Conservation (phyloP, 2,113 vertebrate genomes). For the Echinops telfairi region DNA sequence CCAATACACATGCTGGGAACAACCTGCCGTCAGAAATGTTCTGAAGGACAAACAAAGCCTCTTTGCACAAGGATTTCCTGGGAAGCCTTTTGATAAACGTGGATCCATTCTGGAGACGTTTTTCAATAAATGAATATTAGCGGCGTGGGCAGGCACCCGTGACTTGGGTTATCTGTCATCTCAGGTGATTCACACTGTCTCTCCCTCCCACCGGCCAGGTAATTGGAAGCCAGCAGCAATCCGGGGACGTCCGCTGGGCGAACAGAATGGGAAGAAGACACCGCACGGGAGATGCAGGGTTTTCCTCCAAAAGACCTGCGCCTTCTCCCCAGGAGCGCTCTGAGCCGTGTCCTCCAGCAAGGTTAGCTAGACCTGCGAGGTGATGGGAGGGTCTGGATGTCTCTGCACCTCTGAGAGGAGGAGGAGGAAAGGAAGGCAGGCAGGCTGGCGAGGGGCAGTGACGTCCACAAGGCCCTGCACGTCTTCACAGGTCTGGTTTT, state of each 20-base stretch:
- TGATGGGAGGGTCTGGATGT: too few species aligned
- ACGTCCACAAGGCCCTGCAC: too few species aligned
- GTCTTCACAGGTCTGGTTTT: too few species aligned
- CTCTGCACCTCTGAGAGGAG: too few species aligned
- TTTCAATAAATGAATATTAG: constrained; percentile 66
- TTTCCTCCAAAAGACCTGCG: constrained; percentile 2
- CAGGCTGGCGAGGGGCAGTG: too few species aligned
- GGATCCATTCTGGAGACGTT: constrained; percentile 25
- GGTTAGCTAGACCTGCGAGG: too few species aligned
- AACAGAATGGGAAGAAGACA: constrained; percentile 1
- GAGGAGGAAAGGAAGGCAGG: too few species aligned
- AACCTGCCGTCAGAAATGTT: constrained; percentile 37
- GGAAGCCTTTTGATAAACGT: constrained; percentile 52
- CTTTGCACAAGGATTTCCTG: background rate
- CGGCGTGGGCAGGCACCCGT: background rate
- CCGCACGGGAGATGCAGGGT: constrained; percentile 18
- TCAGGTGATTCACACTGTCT: constrained; percentile 50
- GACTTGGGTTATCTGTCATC: constrained; percentile 48
- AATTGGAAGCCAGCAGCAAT: constrained; percentile 37
- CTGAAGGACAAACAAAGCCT: background rate
- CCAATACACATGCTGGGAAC: background rate
- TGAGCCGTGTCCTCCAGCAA: too few species aligned
- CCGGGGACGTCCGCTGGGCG: background rate
- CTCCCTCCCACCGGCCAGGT: background rate
- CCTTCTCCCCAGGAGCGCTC: background rate